Evolutionary conservation across 2,797 vertebrate genomes (phyloP), one percentile per base, ranked within the genome.

Genomic region (Telmatherina bonti): DNA sequence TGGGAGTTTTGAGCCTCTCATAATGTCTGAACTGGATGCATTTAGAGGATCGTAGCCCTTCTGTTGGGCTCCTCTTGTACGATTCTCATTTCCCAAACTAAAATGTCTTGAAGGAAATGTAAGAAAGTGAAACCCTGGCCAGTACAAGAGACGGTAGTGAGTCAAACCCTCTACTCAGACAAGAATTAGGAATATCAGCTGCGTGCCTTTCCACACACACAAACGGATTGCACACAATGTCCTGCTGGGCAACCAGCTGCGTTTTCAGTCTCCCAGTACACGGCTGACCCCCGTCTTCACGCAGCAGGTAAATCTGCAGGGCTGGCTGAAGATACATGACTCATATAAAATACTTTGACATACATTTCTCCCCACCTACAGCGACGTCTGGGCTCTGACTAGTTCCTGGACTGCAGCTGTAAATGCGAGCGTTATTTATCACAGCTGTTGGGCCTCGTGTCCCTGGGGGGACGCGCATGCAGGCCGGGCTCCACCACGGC

Each of bases 351-450:
- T 55, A 12, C 36, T 58, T 58, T 30, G 33, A 58, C 59, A 70
- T 41, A 63, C 72, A 70, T 62, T 70, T 62, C 60, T 63, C 62
- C 54, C 38, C 52, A 47, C 70, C 62, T 33, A 59, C 53, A 60
- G 62, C 77, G 69, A 70, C 33, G 65, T 63, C 60, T 31, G 18
- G 47, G 47, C 63, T 60, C 49, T 73, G 70, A 78, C 78, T 66
- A 70, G 26, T 55, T 85, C 63, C 55, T 49, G 59, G 51, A 55
- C 7, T 9, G 63, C 22, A 70, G 76, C 76, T 75, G 67, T 77
- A 83, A 81, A 84, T 36, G 53, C 65, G 62, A 72, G 45, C 55
- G 16, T 84, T 86, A 83, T 89, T 90, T 78, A 87, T 75, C 45
- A 30, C 75, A 38, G 76, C 67, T 75, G 69, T 83, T 74, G 81